Conservation (phyloP, 2,113 vertebrate species). For the Ascaphus truei region DNA sequence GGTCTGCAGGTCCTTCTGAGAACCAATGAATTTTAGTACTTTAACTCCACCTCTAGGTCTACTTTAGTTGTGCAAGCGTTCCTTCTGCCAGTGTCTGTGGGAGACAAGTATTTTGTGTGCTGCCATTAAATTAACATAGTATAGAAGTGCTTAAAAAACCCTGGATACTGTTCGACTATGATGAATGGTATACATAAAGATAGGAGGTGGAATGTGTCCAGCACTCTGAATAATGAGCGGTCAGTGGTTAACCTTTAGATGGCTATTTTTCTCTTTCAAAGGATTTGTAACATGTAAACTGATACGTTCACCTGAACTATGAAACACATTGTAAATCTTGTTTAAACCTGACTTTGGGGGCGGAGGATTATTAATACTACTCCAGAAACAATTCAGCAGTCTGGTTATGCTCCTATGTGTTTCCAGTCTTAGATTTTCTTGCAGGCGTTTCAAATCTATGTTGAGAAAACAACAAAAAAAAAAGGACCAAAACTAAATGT, state of each 20-base stretch:
- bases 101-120: constrained; percentile 44
- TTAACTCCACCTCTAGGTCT: too few relatives aligned
- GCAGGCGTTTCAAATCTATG: constrained; percentile 45
- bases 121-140: constrained; percentile 38
- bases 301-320: constrained; percentile 53
- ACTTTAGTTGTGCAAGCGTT: too few relatives aligned
- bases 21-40: too few relatives aligned
- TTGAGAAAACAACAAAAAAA: constrained; percentile 59
- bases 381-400: constrained; percentile 58
- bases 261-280: constrained; percentile 37
- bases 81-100: too few relatives aligned
- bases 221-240: constrained; percentile 44
- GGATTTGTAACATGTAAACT: constrained; percentile 45
- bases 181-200: constrained; percentile 33
- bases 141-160: constrained; percentile 37
- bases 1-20: too few relatives aligned
- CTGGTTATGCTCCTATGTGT: constrained; percentile 60
- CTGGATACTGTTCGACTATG: constrained; percentile 39
- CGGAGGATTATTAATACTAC: constrained; percentile 53
- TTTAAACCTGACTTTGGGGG: constrained; percentile 50
- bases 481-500: constrained; percentile 72
- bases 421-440: too few relatives aligned
- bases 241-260: constrained; percentile 39
- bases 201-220: constrained; percentile 37
- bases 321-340: constrained; percentile 49